phyloP scores from a whole-genome alignment of 2,797 vertebrate genomes.

The Gobio occitaniae region DNA sequence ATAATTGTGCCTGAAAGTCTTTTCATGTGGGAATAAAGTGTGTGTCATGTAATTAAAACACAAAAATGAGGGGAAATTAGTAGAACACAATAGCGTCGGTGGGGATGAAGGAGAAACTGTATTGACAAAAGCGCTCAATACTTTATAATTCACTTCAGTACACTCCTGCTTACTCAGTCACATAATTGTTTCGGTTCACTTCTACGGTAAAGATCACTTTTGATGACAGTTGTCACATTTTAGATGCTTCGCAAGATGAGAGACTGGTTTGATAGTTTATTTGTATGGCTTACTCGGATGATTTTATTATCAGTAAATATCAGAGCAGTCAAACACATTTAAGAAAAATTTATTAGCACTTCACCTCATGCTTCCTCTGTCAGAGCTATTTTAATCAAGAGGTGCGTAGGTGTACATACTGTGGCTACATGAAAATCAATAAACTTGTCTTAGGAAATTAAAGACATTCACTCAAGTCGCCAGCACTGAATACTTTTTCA shows the following conservation, averaged over 20 bases:
- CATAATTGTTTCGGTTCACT: conserved; percentile 28
- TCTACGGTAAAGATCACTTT: conserved; percentile 9
- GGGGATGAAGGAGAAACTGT: conserved; percentile 8
- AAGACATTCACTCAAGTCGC: conserved; percentile 2
- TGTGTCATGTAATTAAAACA: conserved; percentile 22
- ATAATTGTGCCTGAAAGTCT: conserved; percentile 24
- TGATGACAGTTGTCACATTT: conserved; percentile 7
- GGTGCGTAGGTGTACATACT: not conserved
- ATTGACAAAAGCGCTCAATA: conserved; percentile 20
- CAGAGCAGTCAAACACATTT: not conserved
- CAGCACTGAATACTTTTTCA: not conserved
- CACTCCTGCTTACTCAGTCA: conserved; percentile 41
- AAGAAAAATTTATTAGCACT: not conserved
- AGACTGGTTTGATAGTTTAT: not conserved
- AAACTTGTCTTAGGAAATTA: not conserved
- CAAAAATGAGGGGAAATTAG: conserved; percentile 12
- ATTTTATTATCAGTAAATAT: conserved; percentile 14
- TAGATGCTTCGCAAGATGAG: not conserved
- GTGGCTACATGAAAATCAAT: conserved; percentile 23
- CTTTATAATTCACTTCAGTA: conserved; percentile 40
- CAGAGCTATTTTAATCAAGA: conserved; percentile 23
- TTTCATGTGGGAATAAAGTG: conserved; percentile 28
- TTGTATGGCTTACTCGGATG: not conserved
- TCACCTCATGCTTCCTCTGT: not conserved
- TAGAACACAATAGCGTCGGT: not conserved